These are phyloP conservation scores for Scaeva pyrastri DNA, from an alignment of 2,888 invertebrate genomes.

Conservation along the genomic window DNA sequence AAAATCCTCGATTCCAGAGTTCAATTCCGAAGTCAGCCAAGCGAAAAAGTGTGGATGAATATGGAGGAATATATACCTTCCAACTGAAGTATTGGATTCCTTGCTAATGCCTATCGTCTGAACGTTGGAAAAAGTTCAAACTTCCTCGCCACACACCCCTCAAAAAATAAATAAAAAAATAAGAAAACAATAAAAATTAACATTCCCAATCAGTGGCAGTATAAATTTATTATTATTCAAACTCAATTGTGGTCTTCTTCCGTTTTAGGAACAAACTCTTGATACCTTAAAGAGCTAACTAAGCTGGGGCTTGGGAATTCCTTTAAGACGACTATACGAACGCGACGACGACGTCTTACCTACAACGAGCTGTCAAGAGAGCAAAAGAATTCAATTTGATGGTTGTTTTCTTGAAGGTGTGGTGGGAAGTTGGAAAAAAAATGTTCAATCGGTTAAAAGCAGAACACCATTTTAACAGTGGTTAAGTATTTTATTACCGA, in stretches of 20 bases:
- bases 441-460: constrained; percentile 60
- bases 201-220: constrained; percentile 65
- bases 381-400: constrained; percentile 51
- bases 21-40: constrained; percentile 55
- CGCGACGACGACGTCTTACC: too few relatives aligned
- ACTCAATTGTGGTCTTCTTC: constrained; percentile 75
- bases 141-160: background rate
- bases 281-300: constrained; percentile 53
- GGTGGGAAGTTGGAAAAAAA: constrained; percentile 68
- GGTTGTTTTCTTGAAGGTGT: constrained; percentile 51
- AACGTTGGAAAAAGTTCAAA: constrained; percentile 53
- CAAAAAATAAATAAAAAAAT: background rate
- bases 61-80: background rate
- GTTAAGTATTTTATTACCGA: constrained; percentile 29
- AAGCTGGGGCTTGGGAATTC: constrained; percentile 51
- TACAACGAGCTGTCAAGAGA: constrained; percentile 39
- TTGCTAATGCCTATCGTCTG: background rate
- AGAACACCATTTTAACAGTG: constrained; percentile 23
- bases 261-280: constrained; percentile 66
- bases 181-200: constrained; percentile 50
- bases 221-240: constrained; percentile 72
- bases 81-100: constrained; percentile 36
- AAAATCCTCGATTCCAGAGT: constrained; percentile 23
- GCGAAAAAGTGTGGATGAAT: constrained; percentile 33
- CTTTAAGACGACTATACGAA: constrained; percentile 48